Evolutionary conservation across 2,888 invertebrate genomes (phyloP), one percentile per base, ranked within the genome.

Genomic region (Euspilapteryx auroguttella): DNA sequence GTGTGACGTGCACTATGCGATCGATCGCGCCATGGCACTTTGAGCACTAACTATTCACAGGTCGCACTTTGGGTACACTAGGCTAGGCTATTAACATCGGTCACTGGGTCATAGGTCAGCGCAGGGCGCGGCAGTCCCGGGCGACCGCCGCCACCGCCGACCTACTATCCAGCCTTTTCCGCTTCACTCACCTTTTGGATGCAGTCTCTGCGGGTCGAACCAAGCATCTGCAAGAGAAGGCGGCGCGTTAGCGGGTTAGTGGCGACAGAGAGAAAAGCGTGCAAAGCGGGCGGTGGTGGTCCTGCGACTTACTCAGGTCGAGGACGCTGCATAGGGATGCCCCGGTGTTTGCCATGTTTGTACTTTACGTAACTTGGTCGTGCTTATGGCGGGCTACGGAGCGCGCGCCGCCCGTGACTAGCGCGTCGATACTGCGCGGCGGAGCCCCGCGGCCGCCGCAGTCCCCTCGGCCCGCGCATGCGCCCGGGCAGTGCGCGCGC

Each of bases 151-250:
- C 42, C 37, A 21, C 31, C 25, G 21, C 30, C 32, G 27, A 36
- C n/a, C n/a, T n/a, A n/a, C n/a, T n/a, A n/a, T n/a, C n/a, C n/a
- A n/a, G n/a, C n/a, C n/a, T n/a, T n/a, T n/a, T n/a, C n/a, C n/a
- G n/a, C 38, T 34, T 32, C 49, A 79, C 88, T 87, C 85, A 92
- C 92, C 91, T 86, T 83, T 85, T 47, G 92, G 92, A 77, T 92
- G 88, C 76, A 92, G 86, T 78, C 89, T 86, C 78, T 89, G 89
- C 56, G 91, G 91, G 73, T 89, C 89, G 82, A 91, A 91, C 92
- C 91, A 92, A 79, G 90, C 87, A 85, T 89, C 92, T 92, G 89
- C 53, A 90, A 87, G 76, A 75, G 78, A 80, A 68, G 66, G 66
- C 65, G 55, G 66, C 62, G 68, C 53, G 73, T 73, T 73, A 75